Conservation (phyloP, 2,797 vertebrate species). For the Galago senegalensis region DNA sequence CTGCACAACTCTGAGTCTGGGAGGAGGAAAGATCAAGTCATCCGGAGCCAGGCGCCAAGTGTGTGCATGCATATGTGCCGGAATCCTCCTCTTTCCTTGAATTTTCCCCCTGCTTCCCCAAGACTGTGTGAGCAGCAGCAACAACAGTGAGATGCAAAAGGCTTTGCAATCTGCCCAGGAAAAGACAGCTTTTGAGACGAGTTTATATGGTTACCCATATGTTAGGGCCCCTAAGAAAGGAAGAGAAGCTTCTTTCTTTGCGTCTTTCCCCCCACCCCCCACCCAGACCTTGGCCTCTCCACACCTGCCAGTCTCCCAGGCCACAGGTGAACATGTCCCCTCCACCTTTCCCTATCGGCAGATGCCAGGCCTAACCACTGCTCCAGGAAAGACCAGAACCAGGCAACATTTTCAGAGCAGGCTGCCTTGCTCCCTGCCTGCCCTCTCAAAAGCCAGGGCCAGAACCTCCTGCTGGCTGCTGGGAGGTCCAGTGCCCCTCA, state of each 20-base stretch:
- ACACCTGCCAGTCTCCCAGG: not conserved
- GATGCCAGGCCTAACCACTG: not conserved
- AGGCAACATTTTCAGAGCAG: not conserved
- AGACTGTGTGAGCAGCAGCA: conserved; percentile 75
- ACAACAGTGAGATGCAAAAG: conserved; percentile 79
- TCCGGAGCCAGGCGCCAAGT: conserved; percentile 16
- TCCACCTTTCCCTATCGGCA: too few species aligned
- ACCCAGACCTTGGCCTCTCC: not conserved
- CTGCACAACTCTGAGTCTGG: not conserved
- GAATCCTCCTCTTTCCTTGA: conserved; percentile 40
- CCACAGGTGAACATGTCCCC: not conserved
- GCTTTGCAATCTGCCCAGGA: conserved; percentile 83
- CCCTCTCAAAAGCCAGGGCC: not conserved
- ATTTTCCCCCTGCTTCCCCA: not conserved
- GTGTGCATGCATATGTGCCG: not conserved
- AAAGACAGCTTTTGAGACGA: conserved; percentile 82
- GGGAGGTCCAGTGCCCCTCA: not conserved
- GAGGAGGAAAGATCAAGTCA: not conserved
- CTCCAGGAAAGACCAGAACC: not conserved
- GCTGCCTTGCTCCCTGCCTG: not conserved
- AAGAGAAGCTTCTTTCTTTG: conserved; percentile 46
- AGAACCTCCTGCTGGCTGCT: not conserved
- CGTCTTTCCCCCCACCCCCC: not conserved
- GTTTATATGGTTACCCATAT: conserved; percentile 87
- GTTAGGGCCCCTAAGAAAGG: conserved; percentile 77